Evolutionary conservation across 2,888 invertebrate species (phyloP), one percentile per base, ranked within the genome.

Genomic region (Reticulitermes lucifugus): DNA sequence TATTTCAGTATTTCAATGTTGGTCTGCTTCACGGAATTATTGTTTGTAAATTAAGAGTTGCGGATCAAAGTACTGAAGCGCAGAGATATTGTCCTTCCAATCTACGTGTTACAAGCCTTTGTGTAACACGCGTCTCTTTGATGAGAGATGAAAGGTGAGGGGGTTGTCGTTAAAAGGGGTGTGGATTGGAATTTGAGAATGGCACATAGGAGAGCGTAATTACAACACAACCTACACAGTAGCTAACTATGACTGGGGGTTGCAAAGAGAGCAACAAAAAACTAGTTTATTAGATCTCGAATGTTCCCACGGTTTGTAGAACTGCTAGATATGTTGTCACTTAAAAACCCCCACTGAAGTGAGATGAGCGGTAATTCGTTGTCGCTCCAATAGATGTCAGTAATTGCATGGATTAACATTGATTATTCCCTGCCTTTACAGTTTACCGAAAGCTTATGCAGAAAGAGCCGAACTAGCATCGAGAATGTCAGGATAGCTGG

Each of bases 351-450:
- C 3, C 7, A 9, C 21, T 7, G 46, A 35, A 21, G 77, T n/a
- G 77, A 77, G 43, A n/a, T n/a, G 46, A 46, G 41, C 43, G 77
- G 51, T 51, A 77, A 77, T 77, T 77, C 77, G 43, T 21, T 46
- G n/a, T n/a, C 46, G 51, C n/a, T 77, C 22, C 77, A 77, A 77
- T n/a, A 77, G 77, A 77, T 46, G 77, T 46, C 77, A 46, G n/a
- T 77, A 46, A 77, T 77, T 46, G 77, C 46, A n/a, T 77, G 43
- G 10, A 43, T 18, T 43, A 21, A 41, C 41, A 35, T 6, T 77
- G 46, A 51, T n/a, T 77, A 51, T 46, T 46, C 21, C 77, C 73
- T 41, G 73, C 73, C 73, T 35, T 41, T 41, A 73, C 73, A 29
- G 73, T 73, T 73, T 73, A 41, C 73, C 73, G 14, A 73, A 73